These are phyloP conservation scores for Psittacus erithacus DNA, from an alignment of 2,113 vertebrate species.

Conservation along the genomic window DNA sequence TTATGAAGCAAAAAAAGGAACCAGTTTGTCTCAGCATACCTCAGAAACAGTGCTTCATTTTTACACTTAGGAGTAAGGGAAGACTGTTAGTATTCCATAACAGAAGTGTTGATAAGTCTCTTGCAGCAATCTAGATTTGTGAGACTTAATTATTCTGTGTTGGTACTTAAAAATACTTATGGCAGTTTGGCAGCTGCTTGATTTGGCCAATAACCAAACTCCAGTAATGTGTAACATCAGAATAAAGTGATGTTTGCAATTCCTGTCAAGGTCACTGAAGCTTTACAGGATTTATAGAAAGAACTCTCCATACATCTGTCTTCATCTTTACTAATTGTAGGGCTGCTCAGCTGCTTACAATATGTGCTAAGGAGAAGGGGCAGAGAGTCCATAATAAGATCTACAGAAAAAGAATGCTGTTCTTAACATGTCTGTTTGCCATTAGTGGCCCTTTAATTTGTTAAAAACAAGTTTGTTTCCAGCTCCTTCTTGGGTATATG, in stretches of 20 bases:
- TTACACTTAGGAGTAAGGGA: slow-evolving; percentile 2
- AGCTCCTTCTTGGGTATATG: background rate
- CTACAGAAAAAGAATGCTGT: background rate
- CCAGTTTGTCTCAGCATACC: background rate
- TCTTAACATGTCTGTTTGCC: background rate
- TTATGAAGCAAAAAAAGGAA: slow-evolving; percentile 36
- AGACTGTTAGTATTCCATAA: background rate
- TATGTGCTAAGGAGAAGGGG: background rate
- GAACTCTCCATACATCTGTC: background rate
- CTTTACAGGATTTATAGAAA: background rate
- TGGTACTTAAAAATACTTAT: background rate
- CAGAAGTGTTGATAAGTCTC: background rate
- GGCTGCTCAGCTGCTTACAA: background rate
- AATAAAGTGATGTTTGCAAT: background rate
- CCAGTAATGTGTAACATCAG: background rate
- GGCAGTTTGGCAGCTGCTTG: background rate
- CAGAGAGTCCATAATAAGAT: background rate
- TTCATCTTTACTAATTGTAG: background rate
- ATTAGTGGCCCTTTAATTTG: background rate
- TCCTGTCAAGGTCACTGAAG: background rate
- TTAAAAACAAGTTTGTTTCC: background rate
- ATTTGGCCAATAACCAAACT: slow-evolving; percentile 11
- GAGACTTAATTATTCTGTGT: background rate
- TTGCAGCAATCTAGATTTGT: background rate
- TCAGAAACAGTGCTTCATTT: slow-evolving; percentile 52